Evolutionary conservation across 2,888 invertebrate species (phyloP).

Genomic region (Phanerotoma sp.): DNA sequence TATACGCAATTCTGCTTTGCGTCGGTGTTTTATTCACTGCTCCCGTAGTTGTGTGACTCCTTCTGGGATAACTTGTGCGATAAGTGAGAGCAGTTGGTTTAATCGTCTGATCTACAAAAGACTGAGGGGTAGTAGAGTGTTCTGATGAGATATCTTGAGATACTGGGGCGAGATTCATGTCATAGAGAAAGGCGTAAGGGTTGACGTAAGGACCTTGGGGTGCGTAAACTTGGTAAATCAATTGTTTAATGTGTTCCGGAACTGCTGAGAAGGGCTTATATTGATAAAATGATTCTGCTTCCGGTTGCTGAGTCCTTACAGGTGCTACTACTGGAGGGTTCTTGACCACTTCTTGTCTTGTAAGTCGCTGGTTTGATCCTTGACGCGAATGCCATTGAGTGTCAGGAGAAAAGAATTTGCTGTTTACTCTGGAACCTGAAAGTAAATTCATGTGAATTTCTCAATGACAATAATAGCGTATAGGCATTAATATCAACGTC

Average conservation of each 20-base stretch:
- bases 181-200: constrained; percentile 45
- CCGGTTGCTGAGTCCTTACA: constrained; percentile 20
- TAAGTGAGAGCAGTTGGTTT: constrained; percentile 2
- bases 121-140: neutral
- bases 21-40: constrained; percentile 15
- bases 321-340: constrained; percentile 7
- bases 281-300: constrained; percentile 21
- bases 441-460: constrained; percentile 2
- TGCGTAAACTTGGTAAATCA: constrained; percentile 42
- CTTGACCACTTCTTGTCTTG: constrained; percentile 15
- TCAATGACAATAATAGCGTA: neutral
- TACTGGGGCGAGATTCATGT: neutral
- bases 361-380: constrained; percentile 36
- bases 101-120: neutral
- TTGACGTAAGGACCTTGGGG: constrained; percentile 47
- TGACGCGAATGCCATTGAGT: constrained; percentile 40
- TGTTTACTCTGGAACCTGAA: constrained; percentile 44
- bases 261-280: constrained; percentile 46
- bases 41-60: constrained; percentile 2
- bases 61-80: neutral
- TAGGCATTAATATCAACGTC: too few relatives aligned
- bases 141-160: neutral
- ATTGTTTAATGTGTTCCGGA: constrained; percentile 45
- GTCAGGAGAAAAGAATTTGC: constrained; percentile 42
- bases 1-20: constrained; percentile 41